A percentile compares a stretch with the other conserved stretches of the same genome.
Conservation (phyloP, 53 echinoderm and acorn worm genomes). For the Temnopleurus reevesii region DNA sequence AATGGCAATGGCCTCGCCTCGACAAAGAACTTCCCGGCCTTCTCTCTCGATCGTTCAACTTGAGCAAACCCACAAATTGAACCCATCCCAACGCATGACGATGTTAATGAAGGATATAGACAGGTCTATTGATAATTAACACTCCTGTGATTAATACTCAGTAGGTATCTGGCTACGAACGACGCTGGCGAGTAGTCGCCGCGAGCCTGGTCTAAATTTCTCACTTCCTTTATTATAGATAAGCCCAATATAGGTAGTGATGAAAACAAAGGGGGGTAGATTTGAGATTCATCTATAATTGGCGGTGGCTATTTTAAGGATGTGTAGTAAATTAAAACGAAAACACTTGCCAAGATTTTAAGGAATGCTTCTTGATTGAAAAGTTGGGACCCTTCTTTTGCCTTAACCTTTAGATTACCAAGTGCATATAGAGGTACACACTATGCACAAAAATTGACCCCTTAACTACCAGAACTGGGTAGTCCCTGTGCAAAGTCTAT, state of each 20-base stretch:
- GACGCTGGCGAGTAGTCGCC: not conserved
- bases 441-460: no score
- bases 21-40: not conserved
- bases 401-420: not conserved
- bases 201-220: not conserved
- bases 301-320: not conserved
- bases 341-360: not conserved
- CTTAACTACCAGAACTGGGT: no score
- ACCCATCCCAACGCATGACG: slow-evolving; percentile 1
- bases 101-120: slow-evolving; percentile 1
- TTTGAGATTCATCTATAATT: not conserved
- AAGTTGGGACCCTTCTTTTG: not conserved
- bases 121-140: slow-evolving; percentile 35
- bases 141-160: slow-evolving; percentile 41
- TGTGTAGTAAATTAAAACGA: not conserved
- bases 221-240: slow-evolving; percentile 47
- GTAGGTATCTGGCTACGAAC: not conserved
- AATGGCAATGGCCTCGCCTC: not conserved
- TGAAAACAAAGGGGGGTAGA: not conserved
- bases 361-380: not conserved
- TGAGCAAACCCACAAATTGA: not conserved
- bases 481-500: no score
- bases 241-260: not conserved
- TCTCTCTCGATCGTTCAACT: slow-evolving; percentile 25
- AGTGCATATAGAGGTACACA: no score